Evolutionary conservation across 2,888 invertebrate species (phyloP), one percentile per base, ranked within the genome.

Genomic region (Epiblema foenella): DNA sequence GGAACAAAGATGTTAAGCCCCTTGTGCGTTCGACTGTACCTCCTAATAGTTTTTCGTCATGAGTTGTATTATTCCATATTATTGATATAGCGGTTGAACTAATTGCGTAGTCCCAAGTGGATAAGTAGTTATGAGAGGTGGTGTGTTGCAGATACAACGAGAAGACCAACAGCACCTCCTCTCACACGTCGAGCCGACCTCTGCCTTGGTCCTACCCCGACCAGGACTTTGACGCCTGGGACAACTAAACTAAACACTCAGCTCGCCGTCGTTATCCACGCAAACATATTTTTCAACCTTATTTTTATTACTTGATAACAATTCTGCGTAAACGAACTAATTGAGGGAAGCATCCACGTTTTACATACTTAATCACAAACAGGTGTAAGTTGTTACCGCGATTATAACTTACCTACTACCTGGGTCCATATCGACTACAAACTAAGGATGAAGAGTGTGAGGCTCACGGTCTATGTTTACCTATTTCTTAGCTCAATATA

Each of bases 121-220:
- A n/a, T n/a, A n/a, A n/a, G n/a, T n/a, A 46, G 15, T 46, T 8
- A 46, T n/a, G 7, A 46, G 46, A n/a, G n/a, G 46, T 46, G 58
- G 11, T 29, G 17, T 68, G 69, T 89, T 88, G 10, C 85, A 94
- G 93, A 18, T 94, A 83, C 77, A 84, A 94, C 75, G 78, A 86
- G 4, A 82, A 78, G 24, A 93, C 93, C 2, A 90, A 93, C 78
- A 87, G 84, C 51, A 89, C 89, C 5, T 81, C 88, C 0, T 85
- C 91, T 0, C 89, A 90, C 73, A 80, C 92, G 0, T 86, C 88
- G 20, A 87, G 87, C 82, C 91, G 93, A 37, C 94, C 91, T 72
- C 20, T 56, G 0, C 92, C 91, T 11, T 94, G 94, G 94, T 93
- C 93, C 15, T 85, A 88, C 74, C 89, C 91, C 0, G 91, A 90